These are phyloP conservation scores for Amazonetta brasiliensis DNA, from an alignment of 2,797 vertebrate species.

Conservation along the genomic window DNA sequence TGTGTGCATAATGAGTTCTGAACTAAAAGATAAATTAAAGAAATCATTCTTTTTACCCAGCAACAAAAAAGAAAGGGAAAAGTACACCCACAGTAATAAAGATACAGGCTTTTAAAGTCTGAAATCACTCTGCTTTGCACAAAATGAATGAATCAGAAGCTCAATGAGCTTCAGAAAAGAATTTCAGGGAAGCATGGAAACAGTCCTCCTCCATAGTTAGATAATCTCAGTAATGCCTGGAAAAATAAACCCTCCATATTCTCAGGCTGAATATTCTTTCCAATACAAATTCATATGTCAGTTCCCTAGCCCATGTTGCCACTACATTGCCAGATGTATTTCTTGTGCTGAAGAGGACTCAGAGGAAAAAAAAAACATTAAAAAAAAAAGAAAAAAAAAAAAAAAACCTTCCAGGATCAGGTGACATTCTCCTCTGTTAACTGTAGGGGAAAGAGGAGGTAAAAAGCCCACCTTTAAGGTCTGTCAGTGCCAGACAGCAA, in stretches of 20 bases:
- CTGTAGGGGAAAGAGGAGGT: not conserved
- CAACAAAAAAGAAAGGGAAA: not conserved
- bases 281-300: not conserved
- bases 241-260: conserved; percentile 46
- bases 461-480: not conserved
- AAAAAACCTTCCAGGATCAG: not conserved
- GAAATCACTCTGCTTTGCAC: conserved; percentile 33
- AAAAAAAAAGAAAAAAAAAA: not conserved
- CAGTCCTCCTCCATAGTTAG: not conserved
- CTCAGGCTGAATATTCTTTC: not conserved
- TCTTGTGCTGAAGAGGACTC: not conserved
- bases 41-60: not conserved
- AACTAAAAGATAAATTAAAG: not conserved
- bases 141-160: conserved; percentile 53
- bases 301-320: not conserved
- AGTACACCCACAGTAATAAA: not conserved
- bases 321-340: not conserved
- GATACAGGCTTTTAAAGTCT: conserved; percentile 16
- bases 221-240: conserved; percentile 11
- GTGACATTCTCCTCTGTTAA: not conserved
- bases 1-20: not conserved
- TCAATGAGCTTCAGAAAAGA: conserved; percentile 24
- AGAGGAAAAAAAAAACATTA: not conserved
- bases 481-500: not conserved
- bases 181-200: conserved; percentile 39